Conservation (phyloP, 2,888 invertebrate genomes). For the Lithophane socia region DNA sequence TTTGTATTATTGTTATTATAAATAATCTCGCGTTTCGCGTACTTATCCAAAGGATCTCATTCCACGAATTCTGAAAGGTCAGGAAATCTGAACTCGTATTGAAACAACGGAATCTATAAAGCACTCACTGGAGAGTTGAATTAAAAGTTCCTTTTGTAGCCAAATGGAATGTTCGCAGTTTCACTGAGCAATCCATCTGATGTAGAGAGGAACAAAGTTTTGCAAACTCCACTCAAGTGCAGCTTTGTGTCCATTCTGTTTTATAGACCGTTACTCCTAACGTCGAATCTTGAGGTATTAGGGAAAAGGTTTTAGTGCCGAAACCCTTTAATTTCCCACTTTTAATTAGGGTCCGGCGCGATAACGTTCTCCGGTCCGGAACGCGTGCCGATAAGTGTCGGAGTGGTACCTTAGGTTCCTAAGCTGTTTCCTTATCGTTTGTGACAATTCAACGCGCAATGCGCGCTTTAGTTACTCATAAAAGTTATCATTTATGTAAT, state of each 20-base stretch:
- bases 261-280: slow-evolving; percentile 51
- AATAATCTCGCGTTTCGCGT: background rate
- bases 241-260: slow-evolving; percentile 32
- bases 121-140: slow-evolving; percentile 26
- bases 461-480: background rate
- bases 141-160: slow-evolving; percentile 50
- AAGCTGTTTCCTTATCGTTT: slow-evolving; percentile 35
- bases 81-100: slow-evolving; percentile 6
- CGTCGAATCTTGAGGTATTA: slow-evolving; percentile 52
- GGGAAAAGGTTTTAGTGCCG: slow-evolving; percentile 52
- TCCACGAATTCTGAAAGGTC: background rate
- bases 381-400: slow-evolving; percentile 49
- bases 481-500: slow-evolving; percentile 13
- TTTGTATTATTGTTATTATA: slow-evolving; percentile 42
- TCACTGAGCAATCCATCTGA: slow-evolving; percentile 36
- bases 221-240: slow-evolving; percentile 11
- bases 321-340: slow-evolving; percentile 60
- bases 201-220: slow-evolving; percentile 36
- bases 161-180: slow-evolving; percentile 46
- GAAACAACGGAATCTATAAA: slow-evolving; percentile 31
- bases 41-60: background rate
- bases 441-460: slow-evolving; percentile 34
- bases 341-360: slow-evolving; percentile 62
- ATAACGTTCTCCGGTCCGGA: slow-evolving; percentile 44
- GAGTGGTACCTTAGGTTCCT: slow-evolving; percentile 1